Evolutionary conservation across 1,140 invertebrate species (phyloP).

Genomic region (Drosophila subpulchrella): DNA sequence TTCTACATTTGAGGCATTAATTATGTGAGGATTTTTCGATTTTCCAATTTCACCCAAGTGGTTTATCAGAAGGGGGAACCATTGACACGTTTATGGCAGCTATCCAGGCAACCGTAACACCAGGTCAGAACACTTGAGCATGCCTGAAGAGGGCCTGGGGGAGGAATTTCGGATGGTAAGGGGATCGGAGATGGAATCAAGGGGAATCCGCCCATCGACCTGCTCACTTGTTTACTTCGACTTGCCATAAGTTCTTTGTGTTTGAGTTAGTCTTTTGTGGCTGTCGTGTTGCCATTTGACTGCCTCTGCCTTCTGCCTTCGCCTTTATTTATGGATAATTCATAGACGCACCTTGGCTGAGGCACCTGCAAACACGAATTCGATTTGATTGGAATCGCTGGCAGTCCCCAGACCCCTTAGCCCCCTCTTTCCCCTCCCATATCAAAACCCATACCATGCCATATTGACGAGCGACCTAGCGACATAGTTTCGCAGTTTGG

Average conservation of each 20-base stretch:
- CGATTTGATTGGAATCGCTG: slow-evolving; percentile 51
- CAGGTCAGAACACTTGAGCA: slow-evolving; percentile 21
- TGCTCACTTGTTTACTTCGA: slow-evolving; percentile 52
- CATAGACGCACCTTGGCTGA: slow-evolving; percentile 67
- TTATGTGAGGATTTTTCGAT: slow-evolving; percentile 13
- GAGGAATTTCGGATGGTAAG: not conserved
- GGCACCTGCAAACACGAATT: slow-evolving; percentile 58
- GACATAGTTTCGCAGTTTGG: slow-evolving; percentile 72
- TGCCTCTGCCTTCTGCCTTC: slow-evolving; percentile 45
- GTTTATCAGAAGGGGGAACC: slow-evolving; percentile 6
- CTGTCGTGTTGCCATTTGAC: slow-evolving; percentile 59
- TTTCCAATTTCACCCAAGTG: slow-evolving; percentile 19
- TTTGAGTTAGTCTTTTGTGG: slow-evolving; percentile 42
- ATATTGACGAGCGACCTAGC: slow-evolving; percentile 67
- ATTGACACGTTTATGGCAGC: slow-evolving; percentile 35
- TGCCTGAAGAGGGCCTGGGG: slow-evolving; percentile 8
- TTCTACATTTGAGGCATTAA: slow-evolving; percentile 6
- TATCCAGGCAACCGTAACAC: slow-evolving; percentile 26
- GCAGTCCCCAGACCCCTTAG: slow-evolving; percentile 4
- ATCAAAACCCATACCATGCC: slow-evolving; percentile 3
- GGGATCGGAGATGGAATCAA: not conserved
- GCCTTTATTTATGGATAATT: slow-evolving; percentile 70
- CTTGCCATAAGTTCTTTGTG: slow-evolving; percentile 54
- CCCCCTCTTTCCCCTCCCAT: not conserved
- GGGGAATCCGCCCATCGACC: slow-evolving; percentile 10